A percentile compares a stretch with the other conserved stretches of the same genome.
Conservation (phyloP, 2,888 invertebrate species). For the Synanthedon tipuliformis region DNA sequence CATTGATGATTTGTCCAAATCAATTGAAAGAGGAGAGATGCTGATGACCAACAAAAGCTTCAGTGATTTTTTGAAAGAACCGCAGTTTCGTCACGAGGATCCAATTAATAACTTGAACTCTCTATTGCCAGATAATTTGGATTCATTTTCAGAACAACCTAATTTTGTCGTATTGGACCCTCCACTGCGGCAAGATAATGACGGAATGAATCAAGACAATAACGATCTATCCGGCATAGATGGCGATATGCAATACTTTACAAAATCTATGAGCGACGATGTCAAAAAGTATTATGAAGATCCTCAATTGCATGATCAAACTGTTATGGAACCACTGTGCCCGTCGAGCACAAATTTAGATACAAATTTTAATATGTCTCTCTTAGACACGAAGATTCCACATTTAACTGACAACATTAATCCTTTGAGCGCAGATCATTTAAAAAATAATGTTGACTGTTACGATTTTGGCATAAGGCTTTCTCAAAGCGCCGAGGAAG, state of each 20-base stretch:
- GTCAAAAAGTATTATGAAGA: conserved; percentile 62
- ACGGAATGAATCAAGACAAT: conserved; percentile 37
- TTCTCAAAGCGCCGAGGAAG: conserved; percentile 47
- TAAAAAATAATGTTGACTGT: conserved; percentile 48
- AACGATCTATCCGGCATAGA: conserved; percentile 60
- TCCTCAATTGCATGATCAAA: conserved; percentile 44
- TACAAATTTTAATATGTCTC: conserved; percentile 50
- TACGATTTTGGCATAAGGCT: conserved; percentile 54
- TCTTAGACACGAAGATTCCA: conserved; percentile 45
- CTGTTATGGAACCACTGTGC: conserved; percentile 51
- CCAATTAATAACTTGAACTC: conserved; percentile 50
- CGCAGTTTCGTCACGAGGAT: conserved; percentile 37
- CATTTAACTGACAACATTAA: conserved; percentile 42
- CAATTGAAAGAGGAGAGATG: conserved; percentile 59
- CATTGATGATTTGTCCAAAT: conserved; percentile 61
- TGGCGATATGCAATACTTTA: conserved; percentile 61
- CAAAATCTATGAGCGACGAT: conserved; percentile 61
- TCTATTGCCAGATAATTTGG: conserved; percentile 54
- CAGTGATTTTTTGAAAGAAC: conserved; percentile 36
- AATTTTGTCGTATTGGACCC: conserved; percentile 52
- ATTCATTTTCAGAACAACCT: conserved; percentile 53
- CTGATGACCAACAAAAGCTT: conserved; percentile 42
- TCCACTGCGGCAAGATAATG: conserved; percentile 36
- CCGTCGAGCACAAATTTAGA: conserved; percentile 49
- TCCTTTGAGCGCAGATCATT: conserved; percentile 42